These are phyloP conservation scores for Nylanderia fulva DNA, from an alignment of 1,140 invertebrate genomes.

Conservation along the genomic window DNA sequence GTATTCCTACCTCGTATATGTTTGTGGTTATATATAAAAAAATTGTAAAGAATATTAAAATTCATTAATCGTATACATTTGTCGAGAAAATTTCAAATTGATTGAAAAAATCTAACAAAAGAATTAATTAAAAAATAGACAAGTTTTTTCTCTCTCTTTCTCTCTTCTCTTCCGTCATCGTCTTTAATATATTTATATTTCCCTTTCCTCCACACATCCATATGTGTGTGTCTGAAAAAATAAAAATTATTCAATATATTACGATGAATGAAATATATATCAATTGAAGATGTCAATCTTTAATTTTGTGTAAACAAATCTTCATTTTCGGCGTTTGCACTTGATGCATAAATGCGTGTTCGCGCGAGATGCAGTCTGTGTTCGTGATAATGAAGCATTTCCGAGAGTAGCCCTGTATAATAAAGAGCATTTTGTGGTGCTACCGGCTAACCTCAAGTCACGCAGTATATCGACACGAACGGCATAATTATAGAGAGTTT, in stretches of 20 bases:
- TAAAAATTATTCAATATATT: not conserved
- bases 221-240: not conserved
- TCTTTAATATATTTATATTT: no score
- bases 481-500: slow-evolving; percentile 66
- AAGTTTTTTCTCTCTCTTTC: no score
- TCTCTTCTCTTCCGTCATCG: no score
- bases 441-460: slow-evolving; percentile 70
- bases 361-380: slow-evolving; percentile 35
- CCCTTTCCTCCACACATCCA: no score
- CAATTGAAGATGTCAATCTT: not conserved
- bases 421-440: slow-evolving; percentile 69
- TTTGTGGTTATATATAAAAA: not conserved
- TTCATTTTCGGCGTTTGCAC: slow-evolving; percentile 3
- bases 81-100: not conserved
- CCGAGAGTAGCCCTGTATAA: slow-evolving; percentile 59
- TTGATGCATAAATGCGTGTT: slow-evolving; percentile 5
- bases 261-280: not conserved
- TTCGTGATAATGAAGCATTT: slow-evolving; percentile 60
- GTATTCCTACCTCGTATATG: not conserved
- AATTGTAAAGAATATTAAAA: not conserved
- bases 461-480: slow-evolving; percentile 72
- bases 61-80: not conserved
- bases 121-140: no score
- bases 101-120: not conserved
- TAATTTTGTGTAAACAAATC: not conserved